A percentile compares a stretch with the other conserved stretches of the same genome.
Conservation (phyloP, 2,797 vertebrate species). For the Eupleurogrammus muticus region DNA sequence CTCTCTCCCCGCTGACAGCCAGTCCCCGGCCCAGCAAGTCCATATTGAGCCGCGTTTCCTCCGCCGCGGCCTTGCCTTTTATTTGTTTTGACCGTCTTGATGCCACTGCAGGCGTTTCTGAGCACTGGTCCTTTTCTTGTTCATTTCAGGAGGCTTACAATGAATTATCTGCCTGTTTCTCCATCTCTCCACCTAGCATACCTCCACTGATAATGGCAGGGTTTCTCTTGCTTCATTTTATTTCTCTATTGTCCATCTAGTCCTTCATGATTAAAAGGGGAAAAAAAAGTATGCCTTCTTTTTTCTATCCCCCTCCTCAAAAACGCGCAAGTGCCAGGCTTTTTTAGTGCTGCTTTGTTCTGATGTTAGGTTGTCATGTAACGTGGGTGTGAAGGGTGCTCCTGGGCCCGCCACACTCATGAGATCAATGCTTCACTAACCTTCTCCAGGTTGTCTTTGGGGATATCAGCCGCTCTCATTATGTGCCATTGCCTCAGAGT, state of each 20-base stretch:
- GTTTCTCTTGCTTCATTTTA: conserved; percentile 70
- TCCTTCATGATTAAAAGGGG: conserved; percentile 64
- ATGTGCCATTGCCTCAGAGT: conserved; percentile 66
- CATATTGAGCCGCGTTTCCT: conserved; percentile 80
- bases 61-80: conserved; percentile 72
- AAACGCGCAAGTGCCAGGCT: conserved; percentile 12
- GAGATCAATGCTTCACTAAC: conserved; percentile 79
- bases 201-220: conserved; percentile 61
- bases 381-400: conserved; percentile 63
- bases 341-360: conserved; percentile 30
- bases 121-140: conserved; percentile 77
- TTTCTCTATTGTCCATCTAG: conserved; percentile 68
- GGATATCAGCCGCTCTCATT: conserved; percentile 69
- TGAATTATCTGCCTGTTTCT: conserved; percentile 57
- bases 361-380: conserved; percentile 51
- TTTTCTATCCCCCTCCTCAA: neutral
- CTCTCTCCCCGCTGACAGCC: conserved; percentile 76
- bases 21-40: conserved; percentile 72
- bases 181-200: conserved; percentile 28
- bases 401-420: conserved; percentile 59
- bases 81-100: conserved; percentile 85
- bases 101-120: conserved; percentile 77
- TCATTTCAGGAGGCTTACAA: conserved; percentile 78
- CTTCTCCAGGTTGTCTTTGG: conserved; percentile 69
- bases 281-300: conserved; percentile 40